A percentile compares a stretch with the other conserved stretches of the same genome.
phyloP scores from a whole-genome alignment of 2,797 vertebrate genomes.

The Sciurus vulgaris region DNA sequence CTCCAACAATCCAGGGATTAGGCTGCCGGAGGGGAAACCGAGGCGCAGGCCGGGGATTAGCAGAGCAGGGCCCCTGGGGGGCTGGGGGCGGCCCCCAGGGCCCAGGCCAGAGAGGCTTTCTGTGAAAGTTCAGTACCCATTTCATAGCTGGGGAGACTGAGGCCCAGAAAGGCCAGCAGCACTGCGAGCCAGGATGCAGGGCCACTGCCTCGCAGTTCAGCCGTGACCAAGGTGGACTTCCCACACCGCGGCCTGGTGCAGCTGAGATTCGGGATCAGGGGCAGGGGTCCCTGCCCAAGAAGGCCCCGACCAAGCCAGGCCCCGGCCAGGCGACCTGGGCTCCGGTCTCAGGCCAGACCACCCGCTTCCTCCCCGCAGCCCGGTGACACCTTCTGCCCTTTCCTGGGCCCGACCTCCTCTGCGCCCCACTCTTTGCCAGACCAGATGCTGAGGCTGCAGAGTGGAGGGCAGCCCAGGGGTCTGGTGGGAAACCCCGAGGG shows the following conservation, averaged over 20 bases:
- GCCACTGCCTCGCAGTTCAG: too few species aligned
- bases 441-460: neutral
- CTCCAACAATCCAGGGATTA: slow-evolving; percentile 73
- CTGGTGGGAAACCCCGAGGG: neutral
- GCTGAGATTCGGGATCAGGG: neutral
- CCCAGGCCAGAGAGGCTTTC: neutral
- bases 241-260: neutral
- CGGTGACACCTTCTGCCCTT: accelerated
- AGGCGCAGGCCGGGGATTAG: slow-evolving; percentile 65
- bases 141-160: slow-evolving; percentile 36
- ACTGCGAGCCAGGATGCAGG: too few species aligned
- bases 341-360: neutral
- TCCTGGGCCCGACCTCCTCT: neutral
- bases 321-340: too few species aligned
- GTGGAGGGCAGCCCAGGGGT: too few species aligned
- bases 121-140: neutral
- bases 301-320: neutral
- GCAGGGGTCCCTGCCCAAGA: neutral
- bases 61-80: neutral
- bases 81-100: neutral
- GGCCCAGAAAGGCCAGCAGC: neutral
- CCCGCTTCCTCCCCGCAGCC: accelerated
- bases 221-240: too few species aligned
- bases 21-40: slow-evolving; percentile 59
- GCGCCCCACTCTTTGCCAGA: neutral